A percentile compares a stretch with the other conserved stretches of the same genome.
Conservation (phyloP, 2,888 invertebrate species). For the Thereva unica region DNA sequence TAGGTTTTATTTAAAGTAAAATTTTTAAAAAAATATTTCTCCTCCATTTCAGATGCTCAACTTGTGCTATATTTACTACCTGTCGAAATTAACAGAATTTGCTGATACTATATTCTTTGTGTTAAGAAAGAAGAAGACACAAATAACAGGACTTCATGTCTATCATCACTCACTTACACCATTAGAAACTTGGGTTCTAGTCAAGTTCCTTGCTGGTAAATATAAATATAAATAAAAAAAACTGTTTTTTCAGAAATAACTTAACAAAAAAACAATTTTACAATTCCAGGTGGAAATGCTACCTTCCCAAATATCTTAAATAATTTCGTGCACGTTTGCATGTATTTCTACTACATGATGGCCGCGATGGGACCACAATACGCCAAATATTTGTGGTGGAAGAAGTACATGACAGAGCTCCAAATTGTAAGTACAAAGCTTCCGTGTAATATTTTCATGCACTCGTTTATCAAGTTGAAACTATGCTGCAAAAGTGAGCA, state of each 20-base stretch:
- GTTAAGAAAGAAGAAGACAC: slow-evolving; percentile 85
- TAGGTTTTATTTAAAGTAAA: not conserved
- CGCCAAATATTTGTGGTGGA: slow-evolving; percentile 92
- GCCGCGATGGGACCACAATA: slow-evolving; percentile 87
- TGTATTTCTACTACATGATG: slow-evolving; percentile 92
- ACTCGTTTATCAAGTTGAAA: not conserved
- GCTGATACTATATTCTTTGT: slow-evolving; percentile 94
- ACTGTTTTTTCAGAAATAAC: not conserved
- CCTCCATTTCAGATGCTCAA: slow-evolving; percentile 55
- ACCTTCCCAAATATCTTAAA: slow-evolving; percentile 70
- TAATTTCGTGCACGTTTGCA: slow-evolving; percentile 92
- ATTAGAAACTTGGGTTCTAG: slow-evolving; percentile 87
- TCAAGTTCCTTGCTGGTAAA: slow-evolving; percentile 78
- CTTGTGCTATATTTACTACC: slow-evolving; percentile 80
- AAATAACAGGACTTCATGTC: slow-evolving; percentile 88
- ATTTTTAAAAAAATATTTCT: not conserved
- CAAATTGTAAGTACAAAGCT: slow-evolving; percentile 76
- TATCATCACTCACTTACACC: slow-evolving; percentile 96
- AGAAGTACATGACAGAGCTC: slow-evolving; percentile 87
- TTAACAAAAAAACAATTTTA: slow-evolving; percentile 10
- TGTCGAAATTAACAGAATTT: slow-evolving; percentile 88
- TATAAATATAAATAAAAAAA: slow-evolving; percentile 22
- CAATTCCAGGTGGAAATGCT: slow-evolving; percentile 61
- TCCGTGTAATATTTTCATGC: not conserved
- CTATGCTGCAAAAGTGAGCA: not conserved